Evolutionary conservation across 2,113 vertebrate genomes (phyloP), one percentile per base, ranked within the genome.

Genomic region (Daboia siamensis): DNA sequence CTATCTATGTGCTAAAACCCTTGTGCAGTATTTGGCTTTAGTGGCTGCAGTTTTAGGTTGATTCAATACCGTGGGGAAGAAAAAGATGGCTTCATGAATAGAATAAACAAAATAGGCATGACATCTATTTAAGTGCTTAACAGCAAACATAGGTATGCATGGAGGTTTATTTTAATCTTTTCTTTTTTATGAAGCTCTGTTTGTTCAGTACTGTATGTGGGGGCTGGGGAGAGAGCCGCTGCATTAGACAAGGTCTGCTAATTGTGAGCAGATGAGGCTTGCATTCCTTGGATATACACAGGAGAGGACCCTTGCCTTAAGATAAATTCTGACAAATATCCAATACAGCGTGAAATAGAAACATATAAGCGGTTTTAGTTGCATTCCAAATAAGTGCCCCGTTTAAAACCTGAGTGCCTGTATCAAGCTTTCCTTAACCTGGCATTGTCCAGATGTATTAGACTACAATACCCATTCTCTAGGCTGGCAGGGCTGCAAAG

Each of bases 251-350:
- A 95, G 95, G 94, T 97, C 95, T 97, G 93, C 97, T 97, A 97
- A 96, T 95, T 97, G 94, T 95, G 95, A 94, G 95, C 96, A 95
- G 91, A 97, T 91, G 96, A 95, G 96, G 95, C 95, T 95, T 95
- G 84, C 91, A 92, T 97, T 96, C 94, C 93, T 97, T 95, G 91
- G 24, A 91, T 96, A 96, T 59, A 90, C 93, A 92, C 90, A 97
- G 93, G 95, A 96, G 95, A 97, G 96, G 96, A 97, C 95, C 96
- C 93, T 97, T 97, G 95, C 96, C 97, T 96, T 95, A 97, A 96
- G 96, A 97, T 96, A 97, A 94, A 97, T 97, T 97, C 96, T 96
- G 96, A 95, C 92, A 88, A 97, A 97, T 97, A 97, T 96, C 64
- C 94, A 94, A 52, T 94, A 95, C 94, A 97, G 94, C 54, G 87